Base-by-base conservation (phyloP, 2,797 vertebrate genomes). In the Micrastur ruficollis region DNA sequence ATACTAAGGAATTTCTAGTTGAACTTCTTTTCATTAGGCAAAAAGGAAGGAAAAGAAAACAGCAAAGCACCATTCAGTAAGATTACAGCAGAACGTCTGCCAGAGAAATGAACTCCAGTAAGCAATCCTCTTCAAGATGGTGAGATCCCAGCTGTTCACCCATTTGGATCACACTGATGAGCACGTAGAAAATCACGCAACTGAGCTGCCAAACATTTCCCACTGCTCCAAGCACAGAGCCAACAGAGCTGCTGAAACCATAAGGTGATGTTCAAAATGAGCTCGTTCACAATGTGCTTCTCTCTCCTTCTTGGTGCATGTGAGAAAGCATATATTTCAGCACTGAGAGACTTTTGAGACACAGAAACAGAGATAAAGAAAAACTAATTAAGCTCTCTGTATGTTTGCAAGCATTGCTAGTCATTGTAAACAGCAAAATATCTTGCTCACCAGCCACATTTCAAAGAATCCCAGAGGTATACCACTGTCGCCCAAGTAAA, bases 111-210 rank as follows among this genome's bases (percentile, higher is more conserved):
- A 88, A 96, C 90, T 97, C 93, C 78, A 72, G 71, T 61, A 96
- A 92, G 92, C 56, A 94, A 63, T 79, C 17, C 59, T 94, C 72
- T 97, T 90, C 83, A 96, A 95, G 93, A 68, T 75, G 80, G 92
- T 92, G 58, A 65, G 78, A 83, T 90, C 91, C 96, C 96, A 97
- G 94, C 95, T 98, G 96, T 97, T 97, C 91, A 78, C 55, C 67
- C 96, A 92, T 95, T 97, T 97, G 97, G 93, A 94, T 97, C 89
- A 82, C 65, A 94, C 83, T 73, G 89, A 96, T 90, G 83, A 96
- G 68, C 34, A 11, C 11, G 36, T 86, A 95, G 92, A 95, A 97
- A 95, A 95, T 83, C 26, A 63, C 12, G 7, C 63, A 74, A 74
- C 36, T 32, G 52, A 79, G 49, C 56, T 97, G 97, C 97, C 97